Base-by-base conservation (phyloP, 2,113 vertebrate genomes). In the Sinocyclocheilus grahami region DNA sequence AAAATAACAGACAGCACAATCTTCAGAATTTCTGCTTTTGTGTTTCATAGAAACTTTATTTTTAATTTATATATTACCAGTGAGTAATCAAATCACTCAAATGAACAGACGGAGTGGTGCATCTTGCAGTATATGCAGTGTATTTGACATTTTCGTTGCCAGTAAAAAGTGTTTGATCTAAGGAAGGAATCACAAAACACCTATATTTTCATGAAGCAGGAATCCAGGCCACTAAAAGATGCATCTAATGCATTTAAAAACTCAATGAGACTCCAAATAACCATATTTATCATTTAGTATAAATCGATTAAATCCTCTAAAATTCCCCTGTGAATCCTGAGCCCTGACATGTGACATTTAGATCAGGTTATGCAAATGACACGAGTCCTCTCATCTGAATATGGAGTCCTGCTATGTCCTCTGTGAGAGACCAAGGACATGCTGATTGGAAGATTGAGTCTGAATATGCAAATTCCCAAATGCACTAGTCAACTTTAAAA, bases 311-410 rank as follows among this genome's bases (percentile, higher is more conserved):
- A 60, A 84, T 83, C 81, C 16, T 14, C n/a, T n/a, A 51, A 67
- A 82, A 71, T 53, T 71, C 82, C 69, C 67, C 3, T 74, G 82
- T 27, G 67, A 71, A 84, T 74, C 24, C 22, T 5, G 3, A 7
- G 46, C 27, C 46, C 63, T 71, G 81, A 84, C 82, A 74, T 74
- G 82, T 55, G 82, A 84, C 82, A 74, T 84, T 83, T 74, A 83
- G 48, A 74, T 83, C 82, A 83, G 82, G 51, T 74, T 84, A 84
- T 84, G 82, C 69, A 84, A 84, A 84, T 83, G 33, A 22, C 30
- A 11, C 0, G 1, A 80, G 58, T 24, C 78, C 55, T 51, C 65
- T 71, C 42, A 83, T 83, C 81, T 83, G 81, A 83, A 83, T 71
- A 83, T 83, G 82, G 67, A 84, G 82, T 84, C 69, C 30, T 58